These are phyloP conservation scores for Chelidonichthys spinosus DNA, from an alignment of 2,797 vertebrate genomes.

Conservation along the genomic window DNA sequence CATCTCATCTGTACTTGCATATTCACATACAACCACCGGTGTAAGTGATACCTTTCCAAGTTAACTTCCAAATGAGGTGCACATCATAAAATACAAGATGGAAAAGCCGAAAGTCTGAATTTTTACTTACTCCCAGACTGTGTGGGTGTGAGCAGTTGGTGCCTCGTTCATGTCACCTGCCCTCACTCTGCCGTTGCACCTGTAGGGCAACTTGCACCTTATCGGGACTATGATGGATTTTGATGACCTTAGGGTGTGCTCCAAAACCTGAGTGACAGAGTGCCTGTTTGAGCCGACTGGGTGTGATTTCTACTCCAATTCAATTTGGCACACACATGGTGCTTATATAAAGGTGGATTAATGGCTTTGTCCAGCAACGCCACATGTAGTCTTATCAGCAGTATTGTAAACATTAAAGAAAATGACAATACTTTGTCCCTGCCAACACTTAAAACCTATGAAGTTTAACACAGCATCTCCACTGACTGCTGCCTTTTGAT, in stretches of 20 bases:
- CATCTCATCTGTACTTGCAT: not conserved
- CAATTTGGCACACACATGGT: not conserved
- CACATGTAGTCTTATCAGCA: not conserved
- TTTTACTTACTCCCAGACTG: not conserved
- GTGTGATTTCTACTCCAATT: not conserved
- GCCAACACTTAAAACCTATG: not conserved
- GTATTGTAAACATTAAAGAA: not conserved
- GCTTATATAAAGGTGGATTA: not conserved
- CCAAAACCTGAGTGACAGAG: not conserved
- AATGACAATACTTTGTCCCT: not conserved
- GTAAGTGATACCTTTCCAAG: not conserved
- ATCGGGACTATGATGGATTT: not conserved
- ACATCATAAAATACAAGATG: not conserved
- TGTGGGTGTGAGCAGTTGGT: not conserved
- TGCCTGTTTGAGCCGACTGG: not conserved
- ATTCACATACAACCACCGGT: not conserved
- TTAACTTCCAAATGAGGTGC: not conserved
- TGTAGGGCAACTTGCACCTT: slow-evolving; percentile 1
- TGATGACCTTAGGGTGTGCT: not conserved
- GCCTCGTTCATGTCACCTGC: not conserved
- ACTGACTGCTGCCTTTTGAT: not conserved
- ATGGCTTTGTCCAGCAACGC: not conserved
- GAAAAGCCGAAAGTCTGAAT: not conserved
- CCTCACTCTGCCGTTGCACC: not conserved
- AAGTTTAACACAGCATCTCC: not conserved